Base-by-base conservation (phyloP, 1,140 invertebrate species). In the Saccostrea echinata region DNA sequence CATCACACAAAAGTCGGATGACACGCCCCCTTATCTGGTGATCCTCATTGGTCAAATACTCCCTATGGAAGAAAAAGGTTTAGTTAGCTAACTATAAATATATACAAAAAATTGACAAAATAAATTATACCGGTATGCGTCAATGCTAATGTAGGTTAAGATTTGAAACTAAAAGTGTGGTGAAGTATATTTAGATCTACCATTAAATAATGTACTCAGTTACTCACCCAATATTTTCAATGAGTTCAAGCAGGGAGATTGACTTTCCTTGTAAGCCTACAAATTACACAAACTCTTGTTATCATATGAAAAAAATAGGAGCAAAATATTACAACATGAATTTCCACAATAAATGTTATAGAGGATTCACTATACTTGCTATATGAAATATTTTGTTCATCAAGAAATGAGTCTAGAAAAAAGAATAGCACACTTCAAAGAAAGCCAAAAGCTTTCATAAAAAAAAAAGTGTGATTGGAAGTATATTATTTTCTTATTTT, bases 1-100 rank as follows among this genome's bases (percentile, higher is more conserved):
- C 84, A 84, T 91, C 88, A 35, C 85, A 87, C 35, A 91, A 35
- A 27, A 91, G 86, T 16, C 83, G 85, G 33, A 90, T 90, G 6
- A 87, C 91, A 51, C 88, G 43, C 8, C 82, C 76, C 82, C 91
- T 85, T 33, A 64, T 76, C 3, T 55, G 71, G 81, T 64, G 84
- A 57, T 86, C 87, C 33, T 61, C 76, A 84, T 43, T 90, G 61
- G 88, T 91, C 51, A 91, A 85, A 55, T 86, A 80, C 84, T 88
- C 55, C 30, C 91, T 91, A 64, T 64, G 57, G 81, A 52, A 81
- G 24, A 85, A 24, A 84, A 18, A 86, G 27, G 51, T 27, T 13
- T 18, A n/a, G n/a, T n/a, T n/a, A n/a, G 13, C 9, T 43, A 43
- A 43, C 1, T 43, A 43, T 43, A 24, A 53, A 35, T 52, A 16